Evolutionary conservation across 2,888 invertebrate genomes (phyloP).

Genomic region (Chironomus tentans): DNA sequence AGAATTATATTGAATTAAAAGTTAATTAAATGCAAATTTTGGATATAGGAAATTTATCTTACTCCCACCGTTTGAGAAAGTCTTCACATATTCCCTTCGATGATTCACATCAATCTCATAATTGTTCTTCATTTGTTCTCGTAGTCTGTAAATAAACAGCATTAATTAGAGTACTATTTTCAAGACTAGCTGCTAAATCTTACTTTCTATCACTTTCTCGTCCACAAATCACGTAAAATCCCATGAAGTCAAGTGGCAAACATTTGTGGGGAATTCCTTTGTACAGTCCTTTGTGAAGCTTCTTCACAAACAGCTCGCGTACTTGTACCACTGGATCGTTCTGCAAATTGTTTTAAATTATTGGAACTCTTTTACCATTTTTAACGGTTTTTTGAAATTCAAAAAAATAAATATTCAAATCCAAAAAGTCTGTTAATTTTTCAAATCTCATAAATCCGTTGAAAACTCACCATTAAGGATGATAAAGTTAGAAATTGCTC

Average conservation of each 20-base stretch:
- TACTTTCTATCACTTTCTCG: conserved; percentile 77
- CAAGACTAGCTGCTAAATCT: conserved; percentile 35
- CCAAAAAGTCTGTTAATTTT: too few species aligned
- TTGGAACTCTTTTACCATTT: background rate
- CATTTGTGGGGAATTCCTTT: conserved; percentile 82
- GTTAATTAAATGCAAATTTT: conserved; percentile 2
- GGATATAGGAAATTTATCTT: conserved; percentile 31
- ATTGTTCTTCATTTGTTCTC: conserved; percentile 57
- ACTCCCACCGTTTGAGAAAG: conserved; percentile 51
- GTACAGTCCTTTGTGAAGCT: conserved; percentile 80
- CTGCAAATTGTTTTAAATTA: conserved; percentile 39
- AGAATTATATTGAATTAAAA: background rate
- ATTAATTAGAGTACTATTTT: too few species aligned
- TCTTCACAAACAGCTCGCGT: conserved; percentile 76
- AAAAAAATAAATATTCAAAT: too few species aligned
- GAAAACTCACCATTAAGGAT: conserved; percentile 64
- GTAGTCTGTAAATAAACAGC: conserved; percentile 32
- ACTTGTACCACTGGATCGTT: conserved; percentile 74
- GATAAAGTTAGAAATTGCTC: conserved; percentile 93
- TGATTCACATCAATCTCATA: conserved; percentile 85
- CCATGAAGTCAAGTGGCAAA: conserved; percentile 93
- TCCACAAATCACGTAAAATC: conserved; percentile 84
- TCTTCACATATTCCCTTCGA: conserved; percentile 83
- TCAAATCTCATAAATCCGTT: background rate
- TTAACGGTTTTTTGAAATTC: too few species aligned